Base-by-base conservation (phyloP, 2,888 invertebrate genomes). In the Mesorhabditis spiculigera region DNA sequence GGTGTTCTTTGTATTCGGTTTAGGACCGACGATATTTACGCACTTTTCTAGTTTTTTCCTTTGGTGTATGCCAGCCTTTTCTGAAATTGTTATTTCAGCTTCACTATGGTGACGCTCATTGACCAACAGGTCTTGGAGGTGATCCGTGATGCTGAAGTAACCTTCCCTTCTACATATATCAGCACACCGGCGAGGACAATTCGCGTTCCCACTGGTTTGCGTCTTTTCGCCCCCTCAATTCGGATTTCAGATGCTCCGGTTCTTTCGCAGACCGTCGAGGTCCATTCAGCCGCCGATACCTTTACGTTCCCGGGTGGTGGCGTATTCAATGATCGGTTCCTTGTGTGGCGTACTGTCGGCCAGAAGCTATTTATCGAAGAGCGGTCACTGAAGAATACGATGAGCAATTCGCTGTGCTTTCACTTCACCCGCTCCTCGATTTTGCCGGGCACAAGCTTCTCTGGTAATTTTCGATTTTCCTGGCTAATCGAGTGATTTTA, bases 281-380 rank as follows among this genome's bases (percentile, higher is more conserved):
- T 79, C 5, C 71, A 69, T 5, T 72, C 73, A n/a, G 81, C 81
- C 4, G 77, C 75, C 42, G 83, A 82, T 8, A 75, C 78, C 10
- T 81, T 76, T 65, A 74, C 75, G 1, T 82, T 78, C 64, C 72
- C 81, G 5, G 71, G 73, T 13, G 73, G 65, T 16, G 65, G 69
- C 13, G 63, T 67, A 16, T 79, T 78, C 65, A 73, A 73, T 8
- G 82, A 81, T 50, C 73, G 83, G 43, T 77, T 83, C 66, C 74
- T 83, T 63, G 45, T 82, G 5, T 83, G 83, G 82, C 76, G 83
- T 61, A 76, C 82, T 5, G 73, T 79, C 10, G 81, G 82, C 2
- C 75, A 81, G 16, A 77, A 78, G 58, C 72, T 82, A 5, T 78
- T 70, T 43, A 69, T 83, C 16, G 78, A 83, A 72, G 83, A 83